phyloP scores from a whole-genome alignment of 2,797 vertebrate species.

The Toxotes lorentzi region DNA sequence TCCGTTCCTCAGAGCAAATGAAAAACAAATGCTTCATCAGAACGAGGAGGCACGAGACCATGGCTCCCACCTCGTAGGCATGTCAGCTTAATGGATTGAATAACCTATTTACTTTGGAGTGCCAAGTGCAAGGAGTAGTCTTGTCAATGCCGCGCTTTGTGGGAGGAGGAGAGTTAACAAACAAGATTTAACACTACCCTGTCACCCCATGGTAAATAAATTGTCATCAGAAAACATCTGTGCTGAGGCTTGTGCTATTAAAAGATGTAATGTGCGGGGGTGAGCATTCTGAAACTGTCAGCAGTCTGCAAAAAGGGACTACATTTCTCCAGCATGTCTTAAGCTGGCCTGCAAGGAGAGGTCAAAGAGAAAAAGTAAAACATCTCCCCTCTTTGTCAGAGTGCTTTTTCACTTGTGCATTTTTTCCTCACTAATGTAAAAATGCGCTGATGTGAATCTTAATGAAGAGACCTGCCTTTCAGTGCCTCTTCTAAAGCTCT shows the following conservation, averaged over 20 bases:
- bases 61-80: constrained; percentile 81
- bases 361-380: constrained; percentile 60
- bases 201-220: constrained; percentile 62
- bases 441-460: constrained; percentile 60
- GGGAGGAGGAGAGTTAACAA: constrained; percentile 57
- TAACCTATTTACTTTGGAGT: constrained; percentile 81
- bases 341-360: constrained; percentile 39
- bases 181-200: constrained; percentile 57
- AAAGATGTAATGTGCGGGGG: constrained; percentile 50
- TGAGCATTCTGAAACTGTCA: constrained; percentile 41
- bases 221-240: constrained; percentile 59
- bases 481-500: constrained; percentile 71
- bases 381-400: constrained; percentile 36
- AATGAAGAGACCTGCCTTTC: constrained; percentile 76
- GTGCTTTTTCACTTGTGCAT: constrained; percentile 33
- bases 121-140: constrained; percentile 66
- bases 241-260: neutral
- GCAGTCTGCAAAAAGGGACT: constrained; percentile 32
- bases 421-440: constrained; percentile 64
- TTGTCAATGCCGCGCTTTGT: constrained; percentile 57
- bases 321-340: constrained; percentile 32
- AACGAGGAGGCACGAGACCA: constrained; percentile 78
- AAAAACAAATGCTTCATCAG: constrained; percentile 89
- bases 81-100: constrained; percentile 84
- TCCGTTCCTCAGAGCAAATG: constrained; percentile 80